A percentile compares a stretch with the other conserved stretches of the same genome.
These are phyloP conservation scores for Tipula lateralis DNA, from an alignment of 2,888 invertebrate genomes.

Conservation along the genomic window DNA sequence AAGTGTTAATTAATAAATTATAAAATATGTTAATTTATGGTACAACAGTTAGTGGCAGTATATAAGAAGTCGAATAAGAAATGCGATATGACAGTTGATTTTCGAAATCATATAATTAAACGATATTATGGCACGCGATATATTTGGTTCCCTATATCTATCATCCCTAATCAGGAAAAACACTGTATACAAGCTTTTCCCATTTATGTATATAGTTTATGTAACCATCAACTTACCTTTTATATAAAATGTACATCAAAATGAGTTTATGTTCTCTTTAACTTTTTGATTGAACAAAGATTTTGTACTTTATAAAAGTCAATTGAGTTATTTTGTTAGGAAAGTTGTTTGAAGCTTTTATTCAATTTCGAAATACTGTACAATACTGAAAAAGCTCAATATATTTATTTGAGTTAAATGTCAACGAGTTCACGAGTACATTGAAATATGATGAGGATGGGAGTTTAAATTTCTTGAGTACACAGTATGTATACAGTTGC, in stretches of 20 bases:
- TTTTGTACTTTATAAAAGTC: not conserved
- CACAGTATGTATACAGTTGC: no score
- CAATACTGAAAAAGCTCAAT: not conserved
- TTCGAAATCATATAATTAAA: not conserved
- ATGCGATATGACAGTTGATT: not conserved
- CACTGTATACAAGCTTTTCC: not conserved
- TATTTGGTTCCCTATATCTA: not conserved
- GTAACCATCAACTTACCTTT: not conserved
- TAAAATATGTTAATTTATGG: not conserved
- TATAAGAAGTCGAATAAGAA: not conserved
- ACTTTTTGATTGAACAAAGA: not conserved
- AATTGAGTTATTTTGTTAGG: not conserved
- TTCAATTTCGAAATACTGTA: not conserved
- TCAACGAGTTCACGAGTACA: not conserved
- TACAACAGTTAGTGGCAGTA: not conserved
- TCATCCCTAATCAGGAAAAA: not conserved
- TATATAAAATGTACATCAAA: not conserved
- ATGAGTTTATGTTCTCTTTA: not conserved
- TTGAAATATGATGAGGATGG: not conserved
- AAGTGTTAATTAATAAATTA: not conserved
- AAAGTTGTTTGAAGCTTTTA: not conserved
- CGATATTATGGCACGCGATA: not conserved
- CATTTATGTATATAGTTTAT: not conserved
- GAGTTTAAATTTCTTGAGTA: not conserved
- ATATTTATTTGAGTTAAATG: not conserved